phyloP scores from a whole-genome alignment of 1,140 invertebrate genomes.

The Leptinotarsa defecta region DNA sequence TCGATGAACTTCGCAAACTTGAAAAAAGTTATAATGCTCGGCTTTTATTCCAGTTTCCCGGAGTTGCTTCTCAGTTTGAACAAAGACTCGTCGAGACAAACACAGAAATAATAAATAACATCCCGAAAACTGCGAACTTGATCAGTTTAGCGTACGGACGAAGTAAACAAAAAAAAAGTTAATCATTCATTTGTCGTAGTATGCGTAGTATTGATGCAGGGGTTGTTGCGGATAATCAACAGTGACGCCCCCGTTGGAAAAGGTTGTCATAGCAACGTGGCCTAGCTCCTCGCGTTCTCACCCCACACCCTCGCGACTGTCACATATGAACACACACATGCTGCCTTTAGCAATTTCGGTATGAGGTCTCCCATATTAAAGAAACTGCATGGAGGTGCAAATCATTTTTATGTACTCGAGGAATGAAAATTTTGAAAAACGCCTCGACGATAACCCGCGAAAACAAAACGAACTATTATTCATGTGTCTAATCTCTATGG shows the following conservation, averaged over 20 bases:
- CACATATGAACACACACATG: conserved; percentile 44
- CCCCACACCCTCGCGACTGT: conserved; percentile 36
- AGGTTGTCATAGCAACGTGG: conserved; percentile 38
- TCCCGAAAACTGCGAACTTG: conserved; percentile 16
- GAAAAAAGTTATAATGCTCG: not conserved
- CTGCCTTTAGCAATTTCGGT: conserved; percentile 22
- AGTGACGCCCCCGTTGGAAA: conserved; percentile 38
- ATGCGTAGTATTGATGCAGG: conserved; percentile 40
- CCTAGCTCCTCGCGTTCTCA: conserved; percentile 20
- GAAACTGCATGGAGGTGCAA: conserved; percentile 17
- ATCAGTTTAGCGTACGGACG: conserved; percentile 10
- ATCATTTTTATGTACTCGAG: conserved; percentile 18
- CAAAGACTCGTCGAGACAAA: not conserved
- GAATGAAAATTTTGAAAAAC: conserved; percentile 19
- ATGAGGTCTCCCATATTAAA: conserved; percentile 13
- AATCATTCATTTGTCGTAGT: conserved; percentile 29
- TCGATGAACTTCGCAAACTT: not conserved
- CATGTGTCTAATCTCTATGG: conserved; percentile 22
- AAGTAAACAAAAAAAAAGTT: conserved; percentile 18
- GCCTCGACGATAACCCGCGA: conserved; percentile 11
- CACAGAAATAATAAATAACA: conserved; percentile 15
- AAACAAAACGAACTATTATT: conserved; percentile 19
- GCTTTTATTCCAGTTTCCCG: not conserved
- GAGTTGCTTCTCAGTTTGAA: not conserved
- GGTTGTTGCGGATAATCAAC: conserved; percentile 42